These are phyloP conservation scores for Nezara viridula DNA, from an alignment of 2,888 invertebrate species.

Conservation along the genomic window DNA sequence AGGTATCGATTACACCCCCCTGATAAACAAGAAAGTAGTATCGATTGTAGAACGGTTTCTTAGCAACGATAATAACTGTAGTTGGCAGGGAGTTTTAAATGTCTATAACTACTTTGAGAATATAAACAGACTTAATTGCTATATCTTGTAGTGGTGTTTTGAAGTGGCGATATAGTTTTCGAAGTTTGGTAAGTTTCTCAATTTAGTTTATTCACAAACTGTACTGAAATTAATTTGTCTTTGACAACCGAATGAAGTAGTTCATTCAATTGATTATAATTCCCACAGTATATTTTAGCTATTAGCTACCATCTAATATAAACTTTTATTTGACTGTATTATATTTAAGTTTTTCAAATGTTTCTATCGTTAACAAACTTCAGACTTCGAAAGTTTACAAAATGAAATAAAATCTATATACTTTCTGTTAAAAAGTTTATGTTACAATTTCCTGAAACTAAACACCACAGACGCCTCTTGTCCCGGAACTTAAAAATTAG, in stretches of 20 bases:
- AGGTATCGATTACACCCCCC: too few species aligned
- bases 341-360: too few species aligned
- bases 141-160: neutral
- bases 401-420: too few species aligned
- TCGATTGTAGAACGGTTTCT: neutral
- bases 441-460: too few species aligned
- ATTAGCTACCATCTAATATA: too few species aligned
- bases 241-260: neutral
- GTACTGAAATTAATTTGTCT: neutral
- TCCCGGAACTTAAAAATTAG: too few species aligned
- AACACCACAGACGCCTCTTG: too few species aligned
- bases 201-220: neutral
- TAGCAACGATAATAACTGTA: neutral
- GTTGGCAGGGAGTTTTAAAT: slow-evolving; percentile 7
- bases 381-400: too few species aligned
- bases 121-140: neutral
- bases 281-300: too few species aligned
- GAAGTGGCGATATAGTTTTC: neutral
- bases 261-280: neutral
- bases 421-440: too few species aligned
- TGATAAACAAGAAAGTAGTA: neutral
- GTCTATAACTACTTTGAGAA: neutral
- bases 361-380: too few species aligned
- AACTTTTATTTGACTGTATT: too few species aligned
- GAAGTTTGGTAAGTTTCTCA: neutral